Evolutionary conservation across 2,113 vertebrate genomes (phyloP), one percentile per base, ranked within the genome.

Genomic region (Nannobrachium achirus): DNA sequence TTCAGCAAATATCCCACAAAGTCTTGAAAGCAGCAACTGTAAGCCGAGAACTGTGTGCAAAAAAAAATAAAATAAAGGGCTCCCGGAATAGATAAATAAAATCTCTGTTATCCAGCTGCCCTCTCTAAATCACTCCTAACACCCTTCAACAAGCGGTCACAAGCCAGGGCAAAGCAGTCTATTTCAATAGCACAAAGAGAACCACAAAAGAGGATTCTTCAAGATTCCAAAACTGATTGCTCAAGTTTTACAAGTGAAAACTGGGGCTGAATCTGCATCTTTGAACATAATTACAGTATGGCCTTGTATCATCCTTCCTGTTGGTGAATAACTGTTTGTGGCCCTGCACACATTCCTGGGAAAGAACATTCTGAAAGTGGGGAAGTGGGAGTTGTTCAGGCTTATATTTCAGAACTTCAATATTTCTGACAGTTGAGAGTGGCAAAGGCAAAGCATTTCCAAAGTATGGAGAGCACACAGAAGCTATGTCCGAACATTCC

Each of bases 31-130:
- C 72, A 77, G 75, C 86, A 86, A 92, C 85, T 90, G 89, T 72
- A 78, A 83, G 89, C 87, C 76, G 82, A 90, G 88, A 86, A 80
- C 82, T 79, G 81, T 82, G 87, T 71, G 69, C 69, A 66, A 59
- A 52, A n/a, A 15, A 52, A 18, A 52, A 18, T 18, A 56, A 86
- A 89, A 88, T 86, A 86, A 86, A 89, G 75, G 85, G 73, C 82
- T 89, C 86, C 89, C 81, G 88, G 88, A 91, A 90, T 88, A 89
- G 85, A 92, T 86, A 86, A 92, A 92, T 90, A 89, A 86, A 89
- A 92, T 87, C 81, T 88, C 86, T 87, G 86, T 86, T 86, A 88
- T 83, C 86, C 91, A 93, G 91, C 92, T 93, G 92, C 89, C 89
- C 75, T 79, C 86, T 62, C 77, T 93, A 92, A 94, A 93, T 93